A percentile compares a stretch with the other conserved stretches of the same genome.
Conservation (phyloP, 2,113 vertebrate species). For the Chamaea fasciata region DNA sequence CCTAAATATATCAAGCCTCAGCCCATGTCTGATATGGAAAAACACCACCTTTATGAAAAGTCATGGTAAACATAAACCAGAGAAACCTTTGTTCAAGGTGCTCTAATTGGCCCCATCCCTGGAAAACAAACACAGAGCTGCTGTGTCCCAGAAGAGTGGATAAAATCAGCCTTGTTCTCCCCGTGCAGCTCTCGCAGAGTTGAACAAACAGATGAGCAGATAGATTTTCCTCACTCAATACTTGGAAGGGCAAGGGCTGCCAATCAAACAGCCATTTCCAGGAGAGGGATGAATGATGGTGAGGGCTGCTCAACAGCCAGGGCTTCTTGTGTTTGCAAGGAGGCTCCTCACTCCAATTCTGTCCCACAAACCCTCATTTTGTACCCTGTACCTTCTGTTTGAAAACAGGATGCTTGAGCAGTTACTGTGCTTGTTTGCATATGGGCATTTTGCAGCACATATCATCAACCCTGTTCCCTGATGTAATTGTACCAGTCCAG, state of each 20-base stretch:
- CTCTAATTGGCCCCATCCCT: not conserved
- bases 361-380: not conserved
- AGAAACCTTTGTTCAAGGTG: not conserved
- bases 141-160: not conserved
- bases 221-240: not conserved
- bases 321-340: not conserved
- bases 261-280: not conserved
- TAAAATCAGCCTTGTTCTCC: not conserved
- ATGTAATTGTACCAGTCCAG: not conserved
- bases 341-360: not conserved
- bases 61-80: not conserved
- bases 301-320: not conserved
- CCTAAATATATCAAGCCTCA: not conserved
- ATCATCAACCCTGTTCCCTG: not conserved
- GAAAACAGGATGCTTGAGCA: not conserved
- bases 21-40: not conserved
- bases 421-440: not conserved
- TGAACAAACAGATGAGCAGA: not conserved
- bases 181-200: not conserved
- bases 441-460: not conserved
- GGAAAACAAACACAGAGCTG: not conserved
- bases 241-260: not conserved
- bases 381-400: not conserved
- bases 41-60: not conserved
- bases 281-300: not conserved